These are phyloP conservation scores for Rotaria macrura DNA, from an alignment of 2,888 invertebrate species.

Conservation along the genomic window DNA sequence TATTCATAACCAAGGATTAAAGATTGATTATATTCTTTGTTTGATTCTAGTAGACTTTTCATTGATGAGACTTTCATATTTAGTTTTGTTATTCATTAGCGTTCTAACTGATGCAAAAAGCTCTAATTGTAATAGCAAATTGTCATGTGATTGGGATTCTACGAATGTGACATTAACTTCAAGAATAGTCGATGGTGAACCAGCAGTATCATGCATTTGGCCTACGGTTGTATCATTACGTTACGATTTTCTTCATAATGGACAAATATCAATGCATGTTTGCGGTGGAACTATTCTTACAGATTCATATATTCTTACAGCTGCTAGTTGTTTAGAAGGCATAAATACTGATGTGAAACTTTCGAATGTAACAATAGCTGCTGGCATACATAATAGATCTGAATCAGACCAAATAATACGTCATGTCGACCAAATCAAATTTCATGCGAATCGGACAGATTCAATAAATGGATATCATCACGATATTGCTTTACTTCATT, in stretches of 20 bases:
- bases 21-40: too few relatives aligned
- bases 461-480: background rate
- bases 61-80: background rate
- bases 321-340: background rate
- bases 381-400: background rate
- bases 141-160: background rate
- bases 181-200: background rate
- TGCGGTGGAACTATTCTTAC: background rate
- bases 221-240: background rate
- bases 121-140: background rate
- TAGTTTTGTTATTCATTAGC: background rate
- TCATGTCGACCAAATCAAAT: background rate
- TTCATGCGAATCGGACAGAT: background rate
- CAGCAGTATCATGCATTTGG: background rate
- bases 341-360: background rate
- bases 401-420: background rate
- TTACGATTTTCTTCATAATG: background rate
- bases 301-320: background rate
- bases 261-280: background rate
- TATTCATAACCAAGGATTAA: too few relatives aligned
- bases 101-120: background rate
- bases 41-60: background rate
- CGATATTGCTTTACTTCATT: background rate
- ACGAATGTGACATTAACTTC: background rate
- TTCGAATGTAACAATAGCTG: background rate